phyloP scores from a whole-genome alignment of 2,888 invertebrate species.

The Macropis europaea region DNA sequence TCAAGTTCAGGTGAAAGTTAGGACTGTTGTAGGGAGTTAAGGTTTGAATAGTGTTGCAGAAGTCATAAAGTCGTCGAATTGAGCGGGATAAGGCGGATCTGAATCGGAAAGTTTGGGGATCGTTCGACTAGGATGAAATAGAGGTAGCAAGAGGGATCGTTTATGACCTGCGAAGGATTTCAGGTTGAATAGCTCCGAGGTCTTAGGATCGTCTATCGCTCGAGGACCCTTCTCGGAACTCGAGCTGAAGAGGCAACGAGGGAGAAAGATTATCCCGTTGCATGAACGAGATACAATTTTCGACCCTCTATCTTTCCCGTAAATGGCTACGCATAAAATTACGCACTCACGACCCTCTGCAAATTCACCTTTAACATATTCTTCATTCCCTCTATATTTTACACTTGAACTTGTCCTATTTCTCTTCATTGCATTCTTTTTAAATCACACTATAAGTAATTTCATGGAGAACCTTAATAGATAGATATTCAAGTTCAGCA shows the following conservation, averaged over 20 bases:
- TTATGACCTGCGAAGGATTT: conserved; percentile 61
- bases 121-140: conserved; percentile 15
- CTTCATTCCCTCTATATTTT: too few relatives aligned
- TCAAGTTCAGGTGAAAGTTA: too few relatives aligned
- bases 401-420: too few relatives aligned
- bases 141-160: conserved; percentile 24
- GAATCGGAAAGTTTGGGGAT: background rate
- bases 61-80: background rate
- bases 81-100: background rate
- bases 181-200: conserved; percentile 57
- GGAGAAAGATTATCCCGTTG: conserved; percentile 52
- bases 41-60: background rate
- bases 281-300: conserved; percentile 43
- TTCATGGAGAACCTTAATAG: too few relatives aligned
- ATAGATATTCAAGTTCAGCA: too few relatives aligned
- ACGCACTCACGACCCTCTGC: background rate
- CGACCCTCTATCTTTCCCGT: conserved; percentile 6
- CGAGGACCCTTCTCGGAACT: conserved; percentile 55
- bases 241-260: conserved; percentile 36
- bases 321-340: conserved; percentile 12
- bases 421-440: too few relatives aligned
- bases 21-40: too few relatives aligned
- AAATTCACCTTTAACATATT: too few relatives aligned
- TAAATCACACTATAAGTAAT: too few relatives aligned
- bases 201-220: conserved; percentile 56